Evolutionary conservation across 2,888 invertebrate genomes (phyloP).

Genomic region (Hirtodrosophila alboralis): DNA sequence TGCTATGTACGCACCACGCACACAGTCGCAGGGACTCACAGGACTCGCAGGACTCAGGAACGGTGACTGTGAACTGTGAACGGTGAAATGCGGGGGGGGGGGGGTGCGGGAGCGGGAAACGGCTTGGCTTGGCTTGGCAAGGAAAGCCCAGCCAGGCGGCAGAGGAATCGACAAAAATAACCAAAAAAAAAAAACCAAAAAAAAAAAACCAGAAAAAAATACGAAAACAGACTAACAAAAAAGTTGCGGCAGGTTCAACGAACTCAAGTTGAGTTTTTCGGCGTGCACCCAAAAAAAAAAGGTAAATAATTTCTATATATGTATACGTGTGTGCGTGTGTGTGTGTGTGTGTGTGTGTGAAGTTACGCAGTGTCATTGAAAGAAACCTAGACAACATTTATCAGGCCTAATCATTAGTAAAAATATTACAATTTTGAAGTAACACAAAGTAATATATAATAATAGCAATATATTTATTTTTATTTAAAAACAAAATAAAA

Average conservation of each 20-base stretch:
- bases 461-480: too few species aligned
- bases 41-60: too few species aligned
- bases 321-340: conserved; percentile 1
- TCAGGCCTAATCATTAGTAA: too few species aligned
- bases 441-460: not conserved
- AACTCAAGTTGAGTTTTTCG: conserved; percentile 46
- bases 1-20: conserved; percentile 53
- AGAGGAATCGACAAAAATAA: conserved; percentile 56
- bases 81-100: not conserved
- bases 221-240: conserved; percentile 16
- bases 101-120: too few species aligned
- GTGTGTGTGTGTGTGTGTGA: conserved; percentile 3
- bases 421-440: not conserved
- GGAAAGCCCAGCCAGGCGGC: conserved; percentile 36
- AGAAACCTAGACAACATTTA: not conserved
- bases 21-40: conserved; percentile 24
- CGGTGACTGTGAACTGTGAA: not conserved
- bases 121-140: not conserved
- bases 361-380: conserved; percentile 29
- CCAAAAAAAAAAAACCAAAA: conserved; percentile 33
- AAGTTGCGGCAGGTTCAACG: conserved; percentile 50
- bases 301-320: conserved; percentile 48
- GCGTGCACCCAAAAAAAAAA: conserved; percentile 48
- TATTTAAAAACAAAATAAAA: too few species aligned
- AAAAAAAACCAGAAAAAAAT: conserved; percentile 1